Base-by-base conservation (phyloP, 2,113 vertebrate species). In the Circaetus cinerascens region DNA sequence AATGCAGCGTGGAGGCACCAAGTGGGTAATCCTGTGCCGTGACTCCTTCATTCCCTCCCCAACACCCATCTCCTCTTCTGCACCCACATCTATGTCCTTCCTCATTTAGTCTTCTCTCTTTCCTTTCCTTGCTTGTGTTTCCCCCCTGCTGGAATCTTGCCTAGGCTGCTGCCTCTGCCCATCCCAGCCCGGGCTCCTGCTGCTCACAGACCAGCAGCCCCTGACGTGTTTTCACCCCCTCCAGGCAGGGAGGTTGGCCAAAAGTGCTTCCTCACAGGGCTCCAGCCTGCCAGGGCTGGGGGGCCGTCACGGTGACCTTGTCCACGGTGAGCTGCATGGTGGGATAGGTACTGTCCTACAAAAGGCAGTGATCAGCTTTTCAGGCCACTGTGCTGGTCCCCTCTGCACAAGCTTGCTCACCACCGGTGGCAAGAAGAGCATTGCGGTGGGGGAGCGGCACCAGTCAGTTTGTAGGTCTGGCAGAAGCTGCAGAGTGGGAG, bases 1-100 rank as follows among this genome's bases (percentile, higher is more conserved):
- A 74, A 23, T 0, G 0, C 59, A 71, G 41, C 4, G 5, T 48
- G 57, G 22, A 76, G 56, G 68, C 40, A 71, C 36, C 1, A 4
- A 48, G 64, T 2, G 1, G 50, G 46, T 63, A 81, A 17, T 40
- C 2, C 0, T 27, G 25, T 90, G 55, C 71, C 1, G 0, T 50
- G 69, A 38, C 59, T 92, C 75, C 90, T 86, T 67, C 41, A 29
- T 76, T 19, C 51, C 32, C 43, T 91, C 48, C 57, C n/a, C 32
- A 77, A 10, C 12, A 69, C 19, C 34, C 57, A 4, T 88, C 56
- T 90, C 48, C 66, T 91, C 62, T 90, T 88, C 66, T 8, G 10
- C 40, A 68, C 50, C 80, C 18, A 26, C 23, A 5, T 69, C 46
- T 82, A 6, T 62, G 51, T 83, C 76, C 56, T 94, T 88, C 25